Conservation (phyloP, 2,888 invertebrate genomes). For the Mongoloraphidia duomilia region DNA sequence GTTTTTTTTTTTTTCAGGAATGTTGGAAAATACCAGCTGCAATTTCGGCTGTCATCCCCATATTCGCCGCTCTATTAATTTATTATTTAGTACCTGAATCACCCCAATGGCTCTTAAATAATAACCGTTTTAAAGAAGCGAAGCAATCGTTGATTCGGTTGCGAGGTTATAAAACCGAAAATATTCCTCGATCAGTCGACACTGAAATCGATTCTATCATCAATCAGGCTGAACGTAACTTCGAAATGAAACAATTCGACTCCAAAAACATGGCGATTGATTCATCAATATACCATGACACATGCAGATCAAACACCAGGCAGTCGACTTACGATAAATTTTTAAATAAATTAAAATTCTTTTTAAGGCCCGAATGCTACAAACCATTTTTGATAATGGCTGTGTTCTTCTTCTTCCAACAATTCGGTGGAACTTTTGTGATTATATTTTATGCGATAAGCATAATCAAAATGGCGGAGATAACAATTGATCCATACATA, state of each 20-base stretch:
- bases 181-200: slow-evolving; percentile 11
- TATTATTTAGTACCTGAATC: slow-evolving; percentile 35
- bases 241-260: slow-evolving; percentile 14
- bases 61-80: slow-evolving; percentile 27
- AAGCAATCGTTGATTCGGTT: slow-evolving; percentile 21
- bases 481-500: slow-evolving; percentile 31
- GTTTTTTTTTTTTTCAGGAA: slow-evolving; percentile 24
- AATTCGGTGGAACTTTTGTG: slow-evolving; percentile 39
- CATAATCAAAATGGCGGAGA: slow-evolving; percentile 32
- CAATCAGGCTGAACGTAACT: slow-evolving; percentile 7
- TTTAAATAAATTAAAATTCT: slow-evolving; percentile 19
- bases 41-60: slow-evolving; percentile 30
- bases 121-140: slow-evolving; percentile 34
- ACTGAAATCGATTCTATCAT: slow-evolving; percentile 22
- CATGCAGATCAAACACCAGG: slow-evolving; percentile 12
- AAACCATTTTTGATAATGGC: slow-evolving; percentile 34
- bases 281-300: background rate
- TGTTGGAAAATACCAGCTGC: slow-evolving; percentile 31
- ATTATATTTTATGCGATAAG: slow-evolving; percentile 41
- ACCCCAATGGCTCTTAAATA: slow-evolving; percentile 36
- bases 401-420: slow-evolving; percentile 40
- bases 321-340: slow-evolving; percentile 11
- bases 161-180: too few species aligned
- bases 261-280: slow-evolving; percentile 4
- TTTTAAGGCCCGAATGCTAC: slow-evolving; percentile 28